Evolutionary conservation across 2,888 invertebrate genomes (phyloP).

Genomic region (Pseudococcus jackbeardsleyi): DNA sequence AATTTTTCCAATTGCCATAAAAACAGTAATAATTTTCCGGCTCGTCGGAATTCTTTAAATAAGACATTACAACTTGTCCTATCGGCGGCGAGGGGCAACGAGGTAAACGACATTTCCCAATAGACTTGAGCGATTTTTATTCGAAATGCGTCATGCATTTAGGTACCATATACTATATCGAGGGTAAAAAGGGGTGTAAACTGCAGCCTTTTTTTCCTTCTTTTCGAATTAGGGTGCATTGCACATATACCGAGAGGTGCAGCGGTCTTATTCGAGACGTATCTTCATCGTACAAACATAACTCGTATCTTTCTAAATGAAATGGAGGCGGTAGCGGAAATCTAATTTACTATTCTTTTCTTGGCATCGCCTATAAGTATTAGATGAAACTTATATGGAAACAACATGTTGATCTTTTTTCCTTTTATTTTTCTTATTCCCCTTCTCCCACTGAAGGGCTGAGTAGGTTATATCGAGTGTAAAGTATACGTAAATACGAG

Average conservation of each 20-base stretch:
- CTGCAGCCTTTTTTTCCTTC: slow-evolving; percentile 12
- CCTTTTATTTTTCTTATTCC: slow-evolving; percentile 32
- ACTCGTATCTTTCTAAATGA: slow-evolving; percentile 3
- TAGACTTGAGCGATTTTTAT: slow-evolving; percentile 61
- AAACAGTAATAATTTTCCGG: slow-evolving; percentile 61
- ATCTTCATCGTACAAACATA: background rate
- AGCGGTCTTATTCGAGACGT: background rate
- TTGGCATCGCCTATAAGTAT: slow-evolving; percentile 8
- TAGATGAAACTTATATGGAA: slow-evolving; percentile 45
- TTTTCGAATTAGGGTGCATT: slow-evolving; percentile 2
- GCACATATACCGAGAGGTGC: background rate
- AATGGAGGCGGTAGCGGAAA: slow-evolving; percentile 48
- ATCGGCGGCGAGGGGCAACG: slow-evolving; percentile 20
- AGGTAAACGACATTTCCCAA: slow-evolving; percentile 61
- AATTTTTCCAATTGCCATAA: slow-evolving; percentile 38
- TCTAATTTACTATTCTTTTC: slow-evolving; percentile 62
- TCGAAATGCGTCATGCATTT: slow-evolving; percentile 34
- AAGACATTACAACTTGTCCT: slow-evolving; percentile 61
- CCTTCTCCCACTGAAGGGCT: background rate
- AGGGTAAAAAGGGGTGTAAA: slow-evolving; percentile 15
- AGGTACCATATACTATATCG: background rate
- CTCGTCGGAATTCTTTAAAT: slow-evolving; percentile 63
- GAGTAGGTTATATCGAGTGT: slow-evolving; percentile 36
- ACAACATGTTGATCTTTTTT: slow-evolving; percentile 61
- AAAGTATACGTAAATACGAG: background rate